Percentiles rank a stretch among this genome's conserved stretches.
phyloP scores from a whole-genome alignment of 2,797 vertebrate genomes.

The Poecilia picta region DNA sequence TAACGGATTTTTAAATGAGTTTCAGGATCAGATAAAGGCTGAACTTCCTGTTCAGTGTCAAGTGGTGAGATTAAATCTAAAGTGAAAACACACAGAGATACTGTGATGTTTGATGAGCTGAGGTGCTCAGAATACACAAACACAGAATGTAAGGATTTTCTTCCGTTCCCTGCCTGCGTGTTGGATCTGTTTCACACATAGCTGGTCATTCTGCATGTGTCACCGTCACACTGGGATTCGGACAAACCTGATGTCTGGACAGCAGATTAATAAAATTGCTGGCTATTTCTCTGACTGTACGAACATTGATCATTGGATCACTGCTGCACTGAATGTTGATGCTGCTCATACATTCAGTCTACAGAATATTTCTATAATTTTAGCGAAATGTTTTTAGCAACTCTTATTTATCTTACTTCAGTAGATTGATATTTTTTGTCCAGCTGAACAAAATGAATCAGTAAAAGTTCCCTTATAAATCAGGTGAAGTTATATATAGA shows the following conservation, averaged over 20 bases:
- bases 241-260: too few relatives aligned
- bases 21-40: neutral
- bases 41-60: neutral
- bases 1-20: neutral
- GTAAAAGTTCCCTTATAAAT: neutral
- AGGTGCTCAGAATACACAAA: neutral
- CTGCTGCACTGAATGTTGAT: too few relatives aligned
- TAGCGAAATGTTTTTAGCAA: neutral
- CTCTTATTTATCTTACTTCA: neutral
- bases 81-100: neutral
- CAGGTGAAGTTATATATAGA: too few relatives aligned
- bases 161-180: neutral
- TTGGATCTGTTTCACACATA: neutral
- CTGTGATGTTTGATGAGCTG: neutral
- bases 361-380: too few relatives aligned
- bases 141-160: neutral
- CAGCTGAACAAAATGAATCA: neutral
- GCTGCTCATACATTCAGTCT: too few relatives aligned
- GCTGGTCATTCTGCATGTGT: neutral
- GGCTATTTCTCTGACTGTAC: too few relatives aligned
- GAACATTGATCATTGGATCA: too few relatives aligned
- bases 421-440: neutral
- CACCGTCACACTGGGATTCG: too few relatives aligned
- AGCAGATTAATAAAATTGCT: too few relatives aligned
- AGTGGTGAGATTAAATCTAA: neutral